A percentile compares a stretch with the other conserved stretches of the same genome.
Conservation (phyloP, 1,140 invertebrate species). For the Probaryconus sp. region DNA sequence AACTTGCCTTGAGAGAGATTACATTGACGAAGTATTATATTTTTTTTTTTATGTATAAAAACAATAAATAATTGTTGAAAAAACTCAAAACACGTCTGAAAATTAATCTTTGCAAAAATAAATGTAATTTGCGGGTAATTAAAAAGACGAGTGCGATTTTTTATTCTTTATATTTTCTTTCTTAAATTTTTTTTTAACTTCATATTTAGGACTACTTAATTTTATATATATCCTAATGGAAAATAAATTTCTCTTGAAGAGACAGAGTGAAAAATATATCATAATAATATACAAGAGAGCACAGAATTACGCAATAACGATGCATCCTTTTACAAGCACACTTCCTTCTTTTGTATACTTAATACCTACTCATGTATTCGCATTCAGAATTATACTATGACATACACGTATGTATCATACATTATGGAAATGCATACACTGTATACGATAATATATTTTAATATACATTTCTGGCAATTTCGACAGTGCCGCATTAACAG, state of each 20-base stretch:
- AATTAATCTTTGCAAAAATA: too few species aligned
- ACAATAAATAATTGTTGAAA: too few species aligned
- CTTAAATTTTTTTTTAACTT: slow-evolving; percentile 4
- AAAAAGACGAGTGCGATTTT: too few species aligned
- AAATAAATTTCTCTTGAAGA: slow-evolving; percentile 30
- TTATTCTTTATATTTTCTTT: slow-evolving; percentile 23
- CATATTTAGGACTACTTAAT: slow-evolving; percentile 29
- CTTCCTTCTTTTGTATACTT: slow-evolving; percentile 8
- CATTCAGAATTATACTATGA: slow-evolving; percentile 24
- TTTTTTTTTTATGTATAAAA: too few species aligned
- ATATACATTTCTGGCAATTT: slow-evolving; percentile 22
- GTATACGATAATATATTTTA: slow-evolving; percentile 16
- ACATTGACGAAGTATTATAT: too few species aligned
- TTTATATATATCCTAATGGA: slow-evolving; percentile 12
- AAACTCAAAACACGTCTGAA: too few species aligned
- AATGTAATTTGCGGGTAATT: too few species aligned
- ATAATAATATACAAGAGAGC: slow-evolving; percentile 39
- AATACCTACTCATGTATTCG: slow-evolving; percentile 5
- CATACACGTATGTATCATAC: slow-evolving; percentile 32
- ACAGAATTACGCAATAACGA: slow-evolving; percentile 30
- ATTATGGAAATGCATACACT: slow-evolving; percentile 20
- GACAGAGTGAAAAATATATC: slow-evolving; percentile 40
- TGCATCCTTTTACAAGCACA: slow-evolving; percentile 12
- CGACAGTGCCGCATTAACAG: slow-evolving; percentile 15
- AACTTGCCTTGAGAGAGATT: too few species aligned